These are phyloP conservation scores for Apis cerana DNA, from an alignment of 1,140 invertebrate genomes.

Conservation along the genomic window DNA sequence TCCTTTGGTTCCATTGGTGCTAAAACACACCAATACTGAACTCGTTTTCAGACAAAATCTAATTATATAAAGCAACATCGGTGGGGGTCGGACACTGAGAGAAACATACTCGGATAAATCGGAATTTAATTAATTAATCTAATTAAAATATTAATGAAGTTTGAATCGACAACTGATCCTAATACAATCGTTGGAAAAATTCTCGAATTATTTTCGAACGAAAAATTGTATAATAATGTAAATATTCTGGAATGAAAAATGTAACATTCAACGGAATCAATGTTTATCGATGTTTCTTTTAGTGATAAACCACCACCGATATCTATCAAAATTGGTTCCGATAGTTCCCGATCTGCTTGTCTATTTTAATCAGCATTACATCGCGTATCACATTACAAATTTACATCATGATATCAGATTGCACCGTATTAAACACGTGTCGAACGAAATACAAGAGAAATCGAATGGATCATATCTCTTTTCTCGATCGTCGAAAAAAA, in stretches of 20 bases:
- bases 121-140: not conserved
- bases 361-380: not conserved
- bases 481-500: not conserved
- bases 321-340: conserved; percentile 1
- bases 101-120: not conserved
- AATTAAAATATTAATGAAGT: not conserved
- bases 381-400: conserved; percentile 43
- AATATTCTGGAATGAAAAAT: too few species aligned
- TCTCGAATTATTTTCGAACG: not conserved
- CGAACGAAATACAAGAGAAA: not conserved
- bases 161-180: not conserved
- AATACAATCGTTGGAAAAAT: not conserved
- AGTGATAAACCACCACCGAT: not conserved
- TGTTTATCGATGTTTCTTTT: not conserved
- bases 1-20: conserved; percentile 16
- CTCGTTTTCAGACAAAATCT: not conserved
- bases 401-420: conserved; percentile 5
- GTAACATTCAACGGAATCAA: too few species aligned
- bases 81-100: not conserved
- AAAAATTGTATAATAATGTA: not conserved
- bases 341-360: not conserved
- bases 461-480: not conserved
- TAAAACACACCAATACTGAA: conserved; percentile 47
- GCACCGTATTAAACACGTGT: not conserved
- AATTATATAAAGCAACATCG: not conserved